Base-by-base conservation (phyloP, 2,113 vertebrate species). In the Labeo rohita region DNA sequence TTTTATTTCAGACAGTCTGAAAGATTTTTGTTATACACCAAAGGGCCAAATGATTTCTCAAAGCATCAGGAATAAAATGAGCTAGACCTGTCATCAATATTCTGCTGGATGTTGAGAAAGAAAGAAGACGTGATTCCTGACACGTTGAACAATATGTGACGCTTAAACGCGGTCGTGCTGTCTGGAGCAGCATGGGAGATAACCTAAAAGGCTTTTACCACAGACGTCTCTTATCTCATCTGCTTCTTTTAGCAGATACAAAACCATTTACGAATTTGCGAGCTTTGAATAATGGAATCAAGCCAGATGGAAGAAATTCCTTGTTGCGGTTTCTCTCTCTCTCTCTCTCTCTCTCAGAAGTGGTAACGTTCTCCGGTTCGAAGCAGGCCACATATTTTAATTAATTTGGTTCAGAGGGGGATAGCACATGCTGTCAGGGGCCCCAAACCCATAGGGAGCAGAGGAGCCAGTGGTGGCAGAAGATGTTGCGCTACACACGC, bases 1-100 rank as follows among this genome's bases (percentile, higher is more conserved):
- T 83, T 50, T 39, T 36, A 84, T 89, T 88, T 76, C 86, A 90
- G 63, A 76, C 34, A 56, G 87, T 92, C 90, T 28, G 90, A 49
- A 86, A 36, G 16, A 83, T 81, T 87, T 83, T 23, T 56, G 63
- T 34, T 83, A 68, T 49, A 70, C 73, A 45, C 79, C 70, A 43
- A 76, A 73, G 43, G 21, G 59, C 34, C 86, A 65, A 21, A 28
- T 74, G 28, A 63, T 23, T 76, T 10, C 6, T 15, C 21, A 1
- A 28, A 28, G 28, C 28, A 28, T 39, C 65, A 82, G 85, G 84
- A 90, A 90, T 89, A 80, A 75, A 84, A 82, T 87, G 47, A 87
- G 85, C 28, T 68, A 23, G 50, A 74, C 28, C 65, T 84, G 84
- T 52, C 50, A 66, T 23, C 34, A 49, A 78, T 88, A 84, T 83